Conservation (phyloP, 2,797 vertebrate genomes). For the Xerus rutilus region DNA sequence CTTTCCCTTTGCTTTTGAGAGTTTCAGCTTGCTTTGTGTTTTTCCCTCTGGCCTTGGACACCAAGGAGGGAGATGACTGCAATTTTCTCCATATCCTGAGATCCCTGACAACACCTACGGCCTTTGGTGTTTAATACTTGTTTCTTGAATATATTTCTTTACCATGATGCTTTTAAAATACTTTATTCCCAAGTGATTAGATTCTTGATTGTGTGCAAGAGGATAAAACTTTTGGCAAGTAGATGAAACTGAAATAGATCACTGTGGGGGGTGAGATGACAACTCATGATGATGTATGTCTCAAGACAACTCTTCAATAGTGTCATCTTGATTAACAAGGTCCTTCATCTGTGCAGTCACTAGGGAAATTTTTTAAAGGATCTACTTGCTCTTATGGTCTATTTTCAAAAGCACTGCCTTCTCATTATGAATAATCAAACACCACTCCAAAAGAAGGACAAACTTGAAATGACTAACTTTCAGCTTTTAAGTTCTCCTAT, state of each 20-base stretch:
- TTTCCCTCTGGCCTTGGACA: background rate
- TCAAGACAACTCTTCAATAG: conserved; percentile 83
- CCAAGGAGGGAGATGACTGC: background rate
- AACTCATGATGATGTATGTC: conserved; percentile 69
- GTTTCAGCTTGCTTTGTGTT: background rate
- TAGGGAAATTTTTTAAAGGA: conserved; percentile 61
- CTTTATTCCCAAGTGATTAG: conserved; percentile 25
- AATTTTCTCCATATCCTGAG: background rate
- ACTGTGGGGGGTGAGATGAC: conserved; percentile 66
- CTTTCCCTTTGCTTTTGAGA: background rate
- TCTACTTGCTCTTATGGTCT: conserved; percentile 84
- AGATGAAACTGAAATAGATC: conserved; percentile 39
- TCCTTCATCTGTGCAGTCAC: conserved; percentile 85
- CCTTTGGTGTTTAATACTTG: background rate
- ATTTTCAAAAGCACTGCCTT: conserved; percentile 86
- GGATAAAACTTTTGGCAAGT: conserved; percentile 58
- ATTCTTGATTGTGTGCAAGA: conserved; percentile 52
- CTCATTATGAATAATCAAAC: conserved; percentile 89
- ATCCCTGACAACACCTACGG: background rate
- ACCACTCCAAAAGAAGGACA: conserved; percentile 83
- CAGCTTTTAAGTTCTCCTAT: conserved; percentile 82
- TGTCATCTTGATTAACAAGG: conserved; percentile 87
- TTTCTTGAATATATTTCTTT: conserved; percentile 1
- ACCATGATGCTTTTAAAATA: conserved; percentile 40
- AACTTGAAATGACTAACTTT: conserved; percentile 85